Evolutionary conservation across 2,113 vertebrate genomes (phyloP), one percentile per base, ranked within the genome.

Genomic region (Fregetta grallaria): DNA sequence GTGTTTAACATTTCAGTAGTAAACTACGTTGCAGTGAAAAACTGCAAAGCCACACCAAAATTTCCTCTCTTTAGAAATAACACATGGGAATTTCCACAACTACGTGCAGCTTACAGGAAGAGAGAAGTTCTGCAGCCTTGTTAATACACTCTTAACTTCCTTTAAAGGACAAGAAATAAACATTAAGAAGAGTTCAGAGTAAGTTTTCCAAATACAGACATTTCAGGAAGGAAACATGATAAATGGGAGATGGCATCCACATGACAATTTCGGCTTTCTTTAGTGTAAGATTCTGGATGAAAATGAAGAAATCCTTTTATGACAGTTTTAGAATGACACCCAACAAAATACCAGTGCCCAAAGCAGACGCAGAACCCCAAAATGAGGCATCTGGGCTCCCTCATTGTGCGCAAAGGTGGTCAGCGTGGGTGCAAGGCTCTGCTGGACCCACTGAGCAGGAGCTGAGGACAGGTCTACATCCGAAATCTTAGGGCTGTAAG

Each of bases 41-140:
- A 67, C 72, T 38, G 0, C 70, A 72, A 85, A 90, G 58, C 61
- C 62, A 34, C 30, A 9, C 42, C 52, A 78, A 73, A 91, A 87
- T 75, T 91, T 81, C 94, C 50, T 62, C 42, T n/a, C 49, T 88
- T 71, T 26, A 59, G 67, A 71, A 83, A 11, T 55, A 79, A 53
- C 25, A 53, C 8, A 70, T 0, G 4, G 79, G 91, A 67, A 86
- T 94, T 95, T 96, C 94, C 92, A 93, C 58, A 73, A n/a, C 70
- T 56, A 45, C 36, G 36, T 3, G 8, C 10, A 25, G 45, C 59
- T 70, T 56, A 79, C 50, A 49, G 88, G 84, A 92, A 82, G 30
- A 82, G 44, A 56, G 49, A 79, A 52, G 53, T 59, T 88, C 29
- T 73, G 55, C 49, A 75, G 73, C n/a, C 66, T 67, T 87, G 88